Evolutionary conservation across 2,797 vertebrate species (phyloP), one percentile per base, ranked within the genome.

Genomic region (Propithecus perrieri): DNA sequence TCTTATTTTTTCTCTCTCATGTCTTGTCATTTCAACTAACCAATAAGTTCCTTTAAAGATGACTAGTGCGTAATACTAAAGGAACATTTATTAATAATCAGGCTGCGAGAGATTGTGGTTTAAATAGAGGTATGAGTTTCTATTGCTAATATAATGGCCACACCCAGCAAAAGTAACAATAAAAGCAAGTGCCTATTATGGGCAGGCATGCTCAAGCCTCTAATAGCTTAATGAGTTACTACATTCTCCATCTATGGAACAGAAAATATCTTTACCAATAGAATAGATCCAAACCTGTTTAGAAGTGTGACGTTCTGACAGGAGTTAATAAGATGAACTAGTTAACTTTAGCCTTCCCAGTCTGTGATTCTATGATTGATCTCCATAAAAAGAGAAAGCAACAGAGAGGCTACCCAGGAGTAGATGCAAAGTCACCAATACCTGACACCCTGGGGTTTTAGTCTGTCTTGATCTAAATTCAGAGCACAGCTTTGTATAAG

Each of bases 401-500:
- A 15, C 48, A 74, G 69, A 76, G 38, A 96, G 26, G 55, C 14
- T 53, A 5, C 28, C 53, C 46, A 35, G 69, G 71, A 43, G 46
- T 10, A 80, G 38, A 24, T 69, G 43, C 38, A 13, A 28, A 89
- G 84, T 86, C 53, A 22, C 71, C 24, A 30, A 30, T 20, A 43
- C 61, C 76, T 53, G 78, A 89, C 7, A 41, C 35, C 7, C 7
- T 14, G 15, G 43, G 63, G n/a, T 38, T 85, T 83, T 24, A 72
- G 46, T 91, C 80, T 93, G 35, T 67, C 43, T 48, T 75, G 84
- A 85, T 80, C 48, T 85, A 84, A 96, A 65, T 28, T 24, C 67
- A 67, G 67, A 91, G 80, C 93, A 30, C 50, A 75, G 86, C 78
- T 75, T 93, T 69, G 75, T 78, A 94, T 22, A 83, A 89, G 72